Evolutionary conservation across 2,888 invertebrate species (phyloP), one percentile per base, ranked within the genome.

Genomic region (Lasioglossum lativentre): DNA sequence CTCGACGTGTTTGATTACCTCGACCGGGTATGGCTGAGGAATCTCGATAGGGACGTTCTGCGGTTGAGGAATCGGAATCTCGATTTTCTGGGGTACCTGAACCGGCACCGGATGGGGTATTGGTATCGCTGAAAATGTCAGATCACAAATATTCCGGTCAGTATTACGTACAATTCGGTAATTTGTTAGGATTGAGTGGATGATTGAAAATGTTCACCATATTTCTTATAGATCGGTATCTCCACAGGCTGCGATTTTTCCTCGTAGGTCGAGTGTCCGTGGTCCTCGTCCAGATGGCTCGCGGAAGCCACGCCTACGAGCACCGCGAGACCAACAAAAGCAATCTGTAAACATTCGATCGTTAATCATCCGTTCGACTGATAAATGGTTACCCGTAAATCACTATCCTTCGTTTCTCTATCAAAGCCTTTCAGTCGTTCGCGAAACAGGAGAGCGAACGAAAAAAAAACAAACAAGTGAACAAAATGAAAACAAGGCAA

Each of bases 21-120:
- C 96, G 0, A 95, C 94, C 5, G 95, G 94, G 82, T 94, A 94
- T 0, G 95, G 95, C 56, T 95, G 94, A 19, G 95, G 95, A 79
- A 95, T 93, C 84, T 94, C 93, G 5, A 96, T 95, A 92, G 96
- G 95, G 23, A 96, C 96, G 38, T 96, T 96, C 94, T 96, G 96
- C 30, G 96, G 96, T 85, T 96, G 96, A 0, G 96, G 96, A 16
- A 96, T 95, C 30, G 96, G 96, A 52, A 96, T 95, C 88, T 95
- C 95, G 34, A 96, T 96, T 76, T 95, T 95, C 83, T 96, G 96
- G 0, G 96, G 96, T 8, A 96, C 95, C 77, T 96, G 96, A 0
- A 96, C 95, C 0, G 96, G 96, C 30, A 96, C 95, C 0, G 96
- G 96, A 88, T 96, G 95, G 2, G 96, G 96, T 71, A 96, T 96